Percentiles rank a stretch among this genome's conserved stretches.
phyloP scores from a whole-genome alignment of 2,888 invertebrate species.

The Punctoribates punctum region DNA sequence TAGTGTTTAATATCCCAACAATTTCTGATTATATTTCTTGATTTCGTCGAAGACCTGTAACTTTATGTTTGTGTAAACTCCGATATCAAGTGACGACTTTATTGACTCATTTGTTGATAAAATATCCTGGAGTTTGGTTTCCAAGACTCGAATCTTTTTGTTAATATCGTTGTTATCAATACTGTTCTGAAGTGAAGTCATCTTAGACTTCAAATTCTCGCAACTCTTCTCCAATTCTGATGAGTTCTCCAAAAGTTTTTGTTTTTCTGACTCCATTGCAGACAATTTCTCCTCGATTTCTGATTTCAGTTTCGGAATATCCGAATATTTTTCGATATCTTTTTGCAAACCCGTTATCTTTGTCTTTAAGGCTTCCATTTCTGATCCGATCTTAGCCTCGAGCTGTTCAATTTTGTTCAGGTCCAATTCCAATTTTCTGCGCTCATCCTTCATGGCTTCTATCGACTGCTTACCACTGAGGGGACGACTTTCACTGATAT shows the following conservation, averaged over 20 bases:
- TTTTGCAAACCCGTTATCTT: conserved; percentile 34
- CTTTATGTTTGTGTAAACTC: conserved; percentile 38
- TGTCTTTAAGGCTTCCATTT: conserved; percentile 37
- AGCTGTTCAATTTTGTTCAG: conserved; percentile 43
- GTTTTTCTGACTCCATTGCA: conserved; percentile 20
- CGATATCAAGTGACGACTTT: conserved; percentile 25
- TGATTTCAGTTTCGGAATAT: conserved; percentile 39
- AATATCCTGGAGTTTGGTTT: conserved; percentile 38
- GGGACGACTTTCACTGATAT: not conserved
- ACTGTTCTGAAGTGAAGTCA: conserved; percentile 3
- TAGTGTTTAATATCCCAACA: conserved; percentile 41
- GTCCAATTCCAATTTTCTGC: conserved; percentile 43
- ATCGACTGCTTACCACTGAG: conserved; percentile 13
- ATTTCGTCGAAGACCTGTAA: conserved; percentile 40
- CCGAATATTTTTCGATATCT: conserved; percentile 42
- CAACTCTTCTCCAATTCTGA: conserved; percentile 21
- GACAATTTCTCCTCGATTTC: conserved; percentile 37
- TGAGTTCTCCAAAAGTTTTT: not conserved
- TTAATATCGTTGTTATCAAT: conserved; percentile 40
- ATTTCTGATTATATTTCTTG: conserved; percentile 44
- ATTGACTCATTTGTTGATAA: conserved; percentile 37
- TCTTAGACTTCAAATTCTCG: conserved; percentile 1
- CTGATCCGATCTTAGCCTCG: conserved; percentile 38
- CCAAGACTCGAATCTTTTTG: conserved; percentile 28
- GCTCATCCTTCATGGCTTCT: conserved; percentile 37